A percentile compares a stretch with the other conserved stretches of the same genome.
phyloP scores from a whole-genome alignment of 2,797 vertebrate genomes.

The Bovichtus diacanthus region DNA sequence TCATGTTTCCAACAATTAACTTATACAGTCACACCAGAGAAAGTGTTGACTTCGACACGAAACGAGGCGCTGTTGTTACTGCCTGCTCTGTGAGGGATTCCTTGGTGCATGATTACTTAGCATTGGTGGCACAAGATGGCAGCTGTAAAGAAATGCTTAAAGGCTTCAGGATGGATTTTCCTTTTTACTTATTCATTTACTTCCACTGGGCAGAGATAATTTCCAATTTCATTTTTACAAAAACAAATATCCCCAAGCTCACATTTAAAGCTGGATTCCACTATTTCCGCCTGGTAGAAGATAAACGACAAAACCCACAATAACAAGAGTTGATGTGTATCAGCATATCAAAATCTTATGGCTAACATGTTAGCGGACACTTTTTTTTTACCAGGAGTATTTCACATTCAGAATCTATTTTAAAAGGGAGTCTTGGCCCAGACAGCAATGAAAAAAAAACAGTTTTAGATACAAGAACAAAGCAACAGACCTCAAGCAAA shows the following conservation, averaged over 20 bases:
- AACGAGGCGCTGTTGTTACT: background rate
- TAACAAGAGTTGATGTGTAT: background rate
- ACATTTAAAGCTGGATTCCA: background rate
- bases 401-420: too few relatives aligned
- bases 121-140: background rate
- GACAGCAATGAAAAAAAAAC: too few relatives aligned
- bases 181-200: background rate
- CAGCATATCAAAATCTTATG: background rate
- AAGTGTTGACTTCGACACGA: background rate
- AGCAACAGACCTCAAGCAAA: too few relatives aligned
- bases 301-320: background rate
- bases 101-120: background rate
- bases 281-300: background rate
- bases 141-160: background rate
- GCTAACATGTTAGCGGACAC: background rate
- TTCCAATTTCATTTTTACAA: background rate
- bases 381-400: too few relatives aligned
- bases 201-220: background rate
- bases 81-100: background rate
- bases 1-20: background rate
- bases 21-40: slow-evolving; percentile 8
- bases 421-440: too few relatives aligned
- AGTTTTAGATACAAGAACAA: too few relatives aligned
- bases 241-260: too few relatives aligned
- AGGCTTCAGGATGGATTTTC: background rate